Percentiles rank a stretch among this genome's conserved stretches.
Evolutionary conservation across 2,797 vertebrate species (phyloP).

Genomic region (Labeo calbasu): DNA sequence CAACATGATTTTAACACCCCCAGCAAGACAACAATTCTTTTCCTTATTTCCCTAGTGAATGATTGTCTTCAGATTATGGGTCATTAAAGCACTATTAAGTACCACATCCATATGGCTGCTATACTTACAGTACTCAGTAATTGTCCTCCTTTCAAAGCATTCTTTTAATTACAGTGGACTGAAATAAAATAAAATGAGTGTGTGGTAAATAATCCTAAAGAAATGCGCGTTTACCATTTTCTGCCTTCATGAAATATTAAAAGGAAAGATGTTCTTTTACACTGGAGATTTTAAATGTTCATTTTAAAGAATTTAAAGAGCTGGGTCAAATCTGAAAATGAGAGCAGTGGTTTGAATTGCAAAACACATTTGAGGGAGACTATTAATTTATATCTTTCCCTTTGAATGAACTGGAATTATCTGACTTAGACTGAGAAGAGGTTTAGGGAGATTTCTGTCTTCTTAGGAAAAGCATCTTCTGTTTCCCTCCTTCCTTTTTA

Average conservation of each 20-base stretch:
- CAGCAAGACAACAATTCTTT: not conserved
- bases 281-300: not conserved
- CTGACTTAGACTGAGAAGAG: not conserved
- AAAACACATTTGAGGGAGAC: conserved; percentile 10
- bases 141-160: not conserved
- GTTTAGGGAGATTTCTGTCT: not conserved
- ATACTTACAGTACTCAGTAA: not conserved
- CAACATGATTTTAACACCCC: not conserved
- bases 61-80: not conserved
- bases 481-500: not conserved
- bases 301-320: conserved; percentile 5
- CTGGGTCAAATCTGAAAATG: not conserved
- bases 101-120: not conserved
- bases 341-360: not conserved
- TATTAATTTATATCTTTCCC: not conserved
- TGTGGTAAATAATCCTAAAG: conserved; percentile 3
- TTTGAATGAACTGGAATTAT: not conserved
- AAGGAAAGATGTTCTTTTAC: not conserved
- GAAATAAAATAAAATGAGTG: not conserved
- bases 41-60: not conserved
- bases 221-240: not conserved
- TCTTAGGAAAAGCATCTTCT: not conserved
- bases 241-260: conserved; percentile 24
- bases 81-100: not conserved
- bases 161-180: conserved; percentile 8